These are phyloP conservation scores for Melopsittacus undulatus DNA, from an alignment of 2,797 vertebrate species.

Conservation along the genomic window DNA sequence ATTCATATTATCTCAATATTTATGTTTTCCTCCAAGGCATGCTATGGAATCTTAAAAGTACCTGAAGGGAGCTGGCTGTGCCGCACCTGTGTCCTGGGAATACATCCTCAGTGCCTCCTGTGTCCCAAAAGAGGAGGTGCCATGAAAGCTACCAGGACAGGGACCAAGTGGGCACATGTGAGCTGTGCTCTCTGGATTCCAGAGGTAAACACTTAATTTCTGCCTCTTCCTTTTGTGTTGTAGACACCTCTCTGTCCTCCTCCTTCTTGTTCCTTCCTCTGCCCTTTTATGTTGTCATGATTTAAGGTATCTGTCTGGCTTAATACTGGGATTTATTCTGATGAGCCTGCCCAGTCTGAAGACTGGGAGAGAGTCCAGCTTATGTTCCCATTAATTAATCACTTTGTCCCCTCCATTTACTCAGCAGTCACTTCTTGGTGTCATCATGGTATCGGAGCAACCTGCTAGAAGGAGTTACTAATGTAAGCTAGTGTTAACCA, in stretches of 20 bases:
- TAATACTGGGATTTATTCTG: not conserved
- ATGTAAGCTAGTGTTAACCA: not conserved
- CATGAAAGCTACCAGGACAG: conserved; percentile 95
- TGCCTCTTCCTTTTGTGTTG: not conserved
- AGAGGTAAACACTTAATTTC: conserved; percentile 82
- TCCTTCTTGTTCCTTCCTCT: not conserved
- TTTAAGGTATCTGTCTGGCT: not conserved
- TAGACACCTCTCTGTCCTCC: not conserved
- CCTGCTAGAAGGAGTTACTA: not conserved
- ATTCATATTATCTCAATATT: not conserved
- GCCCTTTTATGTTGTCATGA: not conserved
- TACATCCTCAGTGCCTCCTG: conserved; percentile 93
- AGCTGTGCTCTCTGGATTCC: conserved; percentile 99
- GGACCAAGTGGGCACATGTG: conserved; percentile 97
- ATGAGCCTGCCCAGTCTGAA: not conserved
- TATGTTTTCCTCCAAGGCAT: conserved; percentile 82
- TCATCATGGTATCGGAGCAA: not conserved
- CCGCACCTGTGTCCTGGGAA: conserved; percentile 91
- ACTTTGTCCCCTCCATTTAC: not conserved
- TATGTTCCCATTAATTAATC: not conserved
- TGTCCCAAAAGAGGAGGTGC: conserved; percentile 97
- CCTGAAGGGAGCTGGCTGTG: conserved; percentile 98
- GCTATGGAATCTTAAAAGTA: conserved; percentile 97
- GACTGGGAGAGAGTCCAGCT: not conserved
- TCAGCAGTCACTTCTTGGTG: not conserved